phyloP scores from a whole-genome alignment of 1,140 invertebrate species.

The Drosophila hydei region DNA sequence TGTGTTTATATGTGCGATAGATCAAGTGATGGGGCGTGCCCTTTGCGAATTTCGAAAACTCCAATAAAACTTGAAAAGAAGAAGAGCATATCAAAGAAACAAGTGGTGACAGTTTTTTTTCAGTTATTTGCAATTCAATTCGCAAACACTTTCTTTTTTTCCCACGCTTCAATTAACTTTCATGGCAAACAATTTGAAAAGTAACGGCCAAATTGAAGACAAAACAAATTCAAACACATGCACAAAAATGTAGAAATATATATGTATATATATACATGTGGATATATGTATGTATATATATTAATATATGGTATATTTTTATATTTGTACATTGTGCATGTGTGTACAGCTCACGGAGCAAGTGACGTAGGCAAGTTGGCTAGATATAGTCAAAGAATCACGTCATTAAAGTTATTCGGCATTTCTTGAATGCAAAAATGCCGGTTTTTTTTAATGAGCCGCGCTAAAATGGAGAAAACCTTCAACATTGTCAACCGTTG shows the following conservation, averaged over 20 bases:
- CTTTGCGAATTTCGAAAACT: conserved; percentile 36
- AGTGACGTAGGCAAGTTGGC: conserved; percentile 61
- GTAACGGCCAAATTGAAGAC: conserved; percentile 40
- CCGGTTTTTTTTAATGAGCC: conserved; percentile 57
- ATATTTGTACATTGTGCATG: conserved; percentile 2
- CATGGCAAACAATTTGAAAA: conserved; percentile 39
- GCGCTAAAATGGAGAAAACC: conserved; percentile 73
- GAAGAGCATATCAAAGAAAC: conserved; percentile 8
- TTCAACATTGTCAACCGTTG: conserved; percentile 46
- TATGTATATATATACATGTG: background rate
- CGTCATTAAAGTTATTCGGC: conserved; percentile 59
- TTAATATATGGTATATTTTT: background rate
- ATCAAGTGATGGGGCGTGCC: conserved; percentile 41
- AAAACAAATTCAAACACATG: background rate
- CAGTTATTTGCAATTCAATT: conserved; percentile 46
- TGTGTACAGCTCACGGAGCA: conserved; percentile 31
- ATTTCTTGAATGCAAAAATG: conserved; percentile 54
- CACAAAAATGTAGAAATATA: background rate
- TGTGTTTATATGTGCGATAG: background rate
- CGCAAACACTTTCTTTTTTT: conserved; percentile 69
- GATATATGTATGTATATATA: background rate
- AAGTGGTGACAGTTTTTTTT: conserved; percentile 30
- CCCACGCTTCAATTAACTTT: conserved; percentile 63
- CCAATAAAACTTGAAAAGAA: conserved; percentile 12
- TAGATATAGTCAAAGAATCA: conserved; percentile 55